Evolutionary conservation across 2,113 vertebrate species (phyloP).

Genomic region (Grallaria varia): DNA sequence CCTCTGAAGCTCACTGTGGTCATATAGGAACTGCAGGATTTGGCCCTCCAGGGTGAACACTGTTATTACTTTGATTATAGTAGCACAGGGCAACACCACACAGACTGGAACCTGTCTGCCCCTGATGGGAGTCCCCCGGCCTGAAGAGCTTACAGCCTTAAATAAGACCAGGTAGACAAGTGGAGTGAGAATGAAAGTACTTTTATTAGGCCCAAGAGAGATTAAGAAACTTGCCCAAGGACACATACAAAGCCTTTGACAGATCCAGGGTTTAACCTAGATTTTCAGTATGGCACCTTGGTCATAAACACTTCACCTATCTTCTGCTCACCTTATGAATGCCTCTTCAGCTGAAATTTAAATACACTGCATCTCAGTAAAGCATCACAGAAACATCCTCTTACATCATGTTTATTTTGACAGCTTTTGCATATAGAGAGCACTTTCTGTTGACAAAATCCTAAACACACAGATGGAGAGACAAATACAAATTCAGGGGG

Average conservation of each 20-base stretch:
- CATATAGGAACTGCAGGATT: not conserved
- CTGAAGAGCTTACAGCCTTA: conserved; percentile 4
- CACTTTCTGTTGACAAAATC: not conserved
- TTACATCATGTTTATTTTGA: not conserved
- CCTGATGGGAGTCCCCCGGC: not conserved
- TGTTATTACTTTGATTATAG: conserved; percentile 29
- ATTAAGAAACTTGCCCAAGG: conserved; percentile 25
- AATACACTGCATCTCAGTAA: not conserved
- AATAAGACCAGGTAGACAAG: conserved; percentile 40
- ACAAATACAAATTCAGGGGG: not conserved
- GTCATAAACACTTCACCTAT: not conserved
- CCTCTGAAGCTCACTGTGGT: not conserved
- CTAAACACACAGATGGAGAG: not conserved
- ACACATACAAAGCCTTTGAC: conserved; percentile 1
- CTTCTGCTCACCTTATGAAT: not conserved
- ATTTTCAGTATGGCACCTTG: not conserved
- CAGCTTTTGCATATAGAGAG: not conserved
- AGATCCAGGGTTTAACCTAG: conserved; percentile 3
- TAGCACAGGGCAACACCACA: not conserved
- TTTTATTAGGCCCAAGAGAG: not conserved
- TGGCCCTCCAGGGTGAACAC: not conserved
- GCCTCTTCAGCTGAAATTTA: not conserved
- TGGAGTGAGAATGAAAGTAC: conserved; percentile 15
- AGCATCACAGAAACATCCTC: not conserved
- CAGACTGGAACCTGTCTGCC: not conserved